Percentiles rank a stretch among this genome's conserved stretches.
These are phyloP conservation scores for Damaliscus lunatus DNA, from an alignment of 2,113 vertebrate species.

Conservation along the genomic window DNA sequence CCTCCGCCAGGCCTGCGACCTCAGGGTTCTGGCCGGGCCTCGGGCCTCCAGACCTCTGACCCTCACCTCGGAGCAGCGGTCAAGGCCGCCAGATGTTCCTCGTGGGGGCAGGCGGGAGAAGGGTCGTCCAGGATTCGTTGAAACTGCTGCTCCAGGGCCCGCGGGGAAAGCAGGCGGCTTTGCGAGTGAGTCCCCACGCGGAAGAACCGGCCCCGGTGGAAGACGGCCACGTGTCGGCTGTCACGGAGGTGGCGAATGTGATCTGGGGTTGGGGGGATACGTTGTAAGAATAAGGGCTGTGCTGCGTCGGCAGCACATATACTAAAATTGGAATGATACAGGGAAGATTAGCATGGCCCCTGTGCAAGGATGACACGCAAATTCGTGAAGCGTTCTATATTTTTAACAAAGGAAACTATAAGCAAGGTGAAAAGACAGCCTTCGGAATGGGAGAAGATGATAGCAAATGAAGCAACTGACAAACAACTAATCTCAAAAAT, in stretches of 20 bases:
- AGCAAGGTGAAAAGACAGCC: too few species aligned
- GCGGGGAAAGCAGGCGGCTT: slow-evolving; percentile 83
- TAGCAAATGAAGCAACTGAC: too few species aligned
- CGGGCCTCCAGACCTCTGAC: too few species aligned
- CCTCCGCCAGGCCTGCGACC: too few species aligned
- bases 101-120: slow-evolving; percentile 80
- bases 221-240: slow-evolving; percentile 88
- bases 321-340: too few species aligned
- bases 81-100: slow-evolving; percentile 87
- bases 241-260: slow-evolving; percentile 85
- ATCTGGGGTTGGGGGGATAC: slow-evolving; percentile 75
- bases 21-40: rapidly evolving
- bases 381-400: too few species aligned
- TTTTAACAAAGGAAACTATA: too few species aligned
- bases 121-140: slow-evolving; percentile 88
- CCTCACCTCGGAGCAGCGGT: slow-evolving; percentile 89
- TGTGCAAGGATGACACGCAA: too few species aligned
- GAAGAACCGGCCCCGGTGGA: slow-evolving; percentile 91
- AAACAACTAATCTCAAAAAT: too few species aligned
- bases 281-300: not conserved
- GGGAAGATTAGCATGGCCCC: too few species aligned
- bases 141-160: slow-evolving; percentile 90
- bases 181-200: slow-evolving; percentile 83
- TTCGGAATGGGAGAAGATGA: too few species aligned
- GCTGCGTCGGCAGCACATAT: too few species aligned